Conservation (phyloP, 2,113 vertebrate genomes). For the Meriones unguiculatus region DNA sequence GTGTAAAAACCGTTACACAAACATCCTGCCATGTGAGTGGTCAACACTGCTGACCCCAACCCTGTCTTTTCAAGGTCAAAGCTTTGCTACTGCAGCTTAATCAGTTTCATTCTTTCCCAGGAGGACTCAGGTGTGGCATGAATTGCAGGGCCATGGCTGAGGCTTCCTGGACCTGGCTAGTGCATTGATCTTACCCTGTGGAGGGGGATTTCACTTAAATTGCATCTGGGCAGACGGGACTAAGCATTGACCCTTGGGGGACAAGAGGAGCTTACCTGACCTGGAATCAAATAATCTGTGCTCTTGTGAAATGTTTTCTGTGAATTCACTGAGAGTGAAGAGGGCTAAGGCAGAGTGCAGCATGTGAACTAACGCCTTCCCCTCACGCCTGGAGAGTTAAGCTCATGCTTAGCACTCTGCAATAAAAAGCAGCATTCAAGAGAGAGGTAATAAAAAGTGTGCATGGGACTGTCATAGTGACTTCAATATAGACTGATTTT, state of each 20-base stretch:
- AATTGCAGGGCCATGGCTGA: neutral
- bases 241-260: neutral
- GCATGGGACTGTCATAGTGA: neutral
- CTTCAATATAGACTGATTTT: neutral
- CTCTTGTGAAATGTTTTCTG: neutral
- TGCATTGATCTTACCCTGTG: neutral
- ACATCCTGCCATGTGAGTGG: slow-evolving; percentile 96
- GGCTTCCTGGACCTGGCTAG: neutral
- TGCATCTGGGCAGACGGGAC: neutral
- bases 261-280: neutral
- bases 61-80: rapidly evolving
- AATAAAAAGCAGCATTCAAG: neutral
- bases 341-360: neutral
- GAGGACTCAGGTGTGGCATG: neutral
- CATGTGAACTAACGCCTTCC: neutral
- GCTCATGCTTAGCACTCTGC: neutral
- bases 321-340: neutral
- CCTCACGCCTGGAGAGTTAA: neutral
- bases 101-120: neutral
- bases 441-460: neutral
- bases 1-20: slow-evolving; percentile 98
- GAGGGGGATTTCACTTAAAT: neutral
- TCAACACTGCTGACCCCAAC: rapidly evolving
- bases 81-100: neutral
- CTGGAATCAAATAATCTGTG: neutral